These are phyloP conservation scores for Tethya wilhelma DNA, from an alignment of 37 sponge, comb jelly and placozoan genomes.

Conservation along the genomic window DNA sequence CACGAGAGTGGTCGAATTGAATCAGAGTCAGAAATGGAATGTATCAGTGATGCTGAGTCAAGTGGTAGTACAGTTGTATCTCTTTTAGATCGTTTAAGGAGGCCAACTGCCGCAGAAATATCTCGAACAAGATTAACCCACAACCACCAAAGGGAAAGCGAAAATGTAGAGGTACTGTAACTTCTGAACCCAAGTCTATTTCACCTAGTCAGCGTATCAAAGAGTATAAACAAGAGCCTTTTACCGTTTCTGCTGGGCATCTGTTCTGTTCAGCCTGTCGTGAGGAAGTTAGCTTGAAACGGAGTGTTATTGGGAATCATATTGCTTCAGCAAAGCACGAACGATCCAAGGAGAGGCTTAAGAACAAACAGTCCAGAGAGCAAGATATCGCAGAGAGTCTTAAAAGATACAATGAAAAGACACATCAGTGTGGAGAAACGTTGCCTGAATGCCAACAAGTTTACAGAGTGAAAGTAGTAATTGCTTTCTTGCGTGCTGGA, in stretches of 20 bases:
- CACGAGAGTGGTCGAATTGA: too few species aligned
- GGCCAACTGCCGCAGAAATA: too few species aligned
- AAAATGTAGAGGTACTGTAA: too few species aligned
- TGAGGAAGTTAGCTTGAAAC: slow-evolving; percentile 2
- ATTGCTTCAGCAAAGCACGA: slow-evolving; percentile 1
- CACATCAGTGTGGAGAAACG: slow-evolving; percentile 49
- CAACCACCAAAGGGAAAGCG: too few species aligned
- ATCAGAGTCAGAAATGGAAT: too few species aligned
- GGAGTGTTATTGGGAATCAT: slow-evolving; percentile 2
- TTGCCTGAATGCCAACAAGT: slow-evolving; percentile 55
- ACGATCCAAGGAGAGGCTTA: neutral
- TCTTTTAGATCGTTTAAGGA: too few species aligned
- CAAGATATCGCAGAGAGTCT: slow-evolving; percentile 37
- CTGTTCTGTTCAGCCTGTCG: slow-evolving; percentile 28
- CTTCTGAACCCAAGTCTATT: neutral
- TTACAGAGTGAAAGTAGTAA: slow-evolving; percentile 50
- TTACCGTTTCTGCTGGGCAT: neutral
- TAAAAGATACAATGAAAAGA: slow-evolving; percentile 26
- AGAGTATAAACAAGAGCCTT: slow-evolving; percentile 5
- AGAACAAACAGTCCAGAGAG: neutral
- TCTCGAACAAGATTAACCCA: too few species aligned
- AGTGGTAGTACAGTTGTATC: too few species aligned
- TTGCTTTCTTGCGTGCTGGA: slow-evolving; percentile 42
- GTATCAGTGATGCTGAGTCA: too few species aligned
- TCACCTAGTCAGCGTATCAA: neutral